These are phyloP conservation scores for Trachelus troglodyta DNA, from an alignment of 2,888 invertebrate genomes.

Conservation along the genomic window DNA sequence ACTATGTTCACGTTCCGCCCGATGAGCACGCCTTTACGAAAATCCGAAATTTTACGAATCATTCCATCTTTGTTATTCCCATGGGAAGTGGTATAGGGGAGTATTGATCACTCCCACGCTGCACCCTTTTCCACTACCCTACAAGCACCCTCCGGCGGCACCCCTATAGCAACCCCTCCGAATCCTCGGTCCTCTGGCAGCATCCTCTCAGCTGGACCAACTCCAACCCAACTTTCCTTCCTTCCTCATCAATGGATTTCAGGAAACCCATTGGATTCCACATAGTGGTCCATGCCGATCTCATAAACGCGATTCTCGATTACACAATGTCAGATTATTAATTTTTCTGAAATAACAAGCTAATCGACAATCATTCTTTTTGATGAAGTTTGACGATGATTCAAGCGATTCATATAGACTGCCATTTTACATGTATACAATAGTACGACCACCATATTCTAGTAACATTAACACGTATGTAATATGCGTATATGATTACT, in stretches of 20 bases:
- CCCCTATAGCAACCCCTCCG: conserved; percentile 31
- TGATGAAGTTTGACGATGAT: no score
- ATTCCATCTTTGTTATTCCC: conserved; percentile 53
- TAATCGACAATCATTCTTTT: no score
- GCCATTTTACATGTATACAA: no score
- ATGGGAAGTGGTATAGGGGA: conserved; percentile 54
- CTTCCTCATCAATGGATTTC: conserved; percentile 33
- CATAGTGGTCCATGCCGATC: no score
- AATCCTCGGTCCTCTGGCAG: conserved; percentile 20
- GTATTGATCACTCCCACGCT: conserved; percentile 64
- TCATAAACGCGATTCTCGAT: no score
- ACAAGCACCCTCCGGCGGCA: conserved; percentile 26
- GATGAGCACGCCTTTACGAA: conserved; percentile 18
- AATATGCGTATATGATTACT: no score
- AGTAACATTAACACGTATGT: no score
- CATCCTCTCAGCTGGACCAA: conserved; percentile 12
- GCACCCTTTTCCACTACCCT: conserved; percentile 46
- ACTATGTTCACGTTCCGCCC: no score
- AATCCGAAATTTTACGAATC: conserved; percentile 37
- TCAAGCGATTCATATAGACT: no score
- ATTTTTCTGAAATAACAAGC: no score
- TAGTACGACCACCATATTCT: no score
- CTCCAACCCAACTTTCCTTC: conserved; percentile 23
- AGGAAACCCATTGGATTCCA: conserved; percentile 26
- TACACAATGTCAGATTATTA: no score